Conservation (phyloP, 2,113 vertebrate genomes). For the Phycodurus eques region DNA sequence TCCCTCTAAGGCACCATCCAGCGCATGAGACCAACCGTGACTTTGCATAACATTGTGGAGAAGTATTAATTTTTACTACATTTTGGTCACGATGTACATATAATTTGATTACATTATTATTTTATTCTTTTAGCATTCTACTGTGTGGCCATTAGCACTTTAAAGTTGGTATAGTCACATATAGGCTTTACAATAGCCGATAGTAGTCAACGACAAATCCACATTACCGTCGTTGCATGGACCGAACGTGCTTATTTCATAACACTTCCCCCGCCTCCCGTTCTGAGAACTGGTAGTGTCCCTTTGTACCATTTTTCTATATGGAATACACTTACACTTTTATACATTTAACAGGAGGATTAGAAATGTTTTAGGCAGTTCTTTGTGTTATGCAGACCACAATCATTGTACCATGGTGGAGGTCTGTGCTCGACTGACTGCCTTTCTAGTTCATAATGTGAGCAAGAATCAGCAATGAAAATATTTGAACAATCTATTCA, state of each 20-base stretch:
- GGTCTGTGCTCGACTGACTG: neutral
- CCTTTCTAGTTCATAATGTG: conserved; percentile 37
- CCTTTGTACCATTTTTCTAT: conserved; percentile 34
- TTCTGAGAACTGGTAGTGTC: neutral
- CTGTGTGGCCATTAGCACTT: neutral
- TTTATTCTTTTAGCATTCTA: neutral
- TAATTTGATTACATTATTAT: neutral
- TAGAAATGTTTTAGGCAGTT: neutral
- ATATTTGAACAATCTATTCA: conserved; percentile 83
- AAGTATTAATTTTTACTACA: neutral
- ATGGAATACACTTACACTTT: neutral
- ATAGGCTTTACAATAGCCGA: neutral
- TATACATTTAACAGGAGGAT: neutral
- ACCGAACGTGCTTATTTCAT: neutral
- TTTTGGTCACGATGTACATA: neutral
- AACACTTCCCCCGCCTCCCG: too few species aligned
- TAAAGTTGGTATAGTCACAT: neutral
- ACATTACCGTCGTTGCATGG: neutral
- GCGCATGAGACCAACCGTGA: too few species aligned
- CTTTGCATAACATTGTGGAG: too few species aligned
- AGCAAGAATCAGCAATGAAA: conserved; percentile 73
- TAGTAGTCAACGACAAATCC: neutral
- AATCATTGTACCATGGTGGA: neutral
- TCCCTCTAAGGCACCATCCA: too few species aligned
- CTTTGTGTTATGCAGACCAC: neutral